Base-by-base conservation (phyloP, 1,140 invertebrate species). In the Leptinotarsa undecemlineata region DNA sequence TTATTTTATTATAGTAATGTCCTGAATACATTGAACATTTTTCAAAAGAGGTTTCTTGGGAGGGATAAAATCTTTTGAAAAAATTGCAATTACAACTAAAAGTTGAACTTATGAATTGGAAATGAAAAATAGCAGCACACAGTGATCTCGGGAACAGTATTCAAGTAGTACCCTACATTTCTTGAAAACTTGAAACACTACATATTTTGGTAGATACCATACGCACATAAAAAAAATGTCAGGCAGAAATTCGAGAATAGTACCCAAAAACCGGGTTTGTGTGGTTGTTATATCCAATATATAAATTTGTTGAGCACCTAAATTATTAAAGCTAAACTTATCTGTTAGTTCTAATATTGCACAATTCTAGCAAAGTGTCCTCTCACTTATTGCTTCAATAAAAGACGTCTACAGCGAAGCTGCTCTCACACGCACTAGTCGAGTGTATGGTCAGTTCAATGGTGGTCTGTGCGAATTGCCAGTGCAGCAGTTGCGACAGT, bases 391-490 rank as follows among this genome's bases (percentile, higher is more conserved):
- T 73, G 72, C 72, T 73, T 73, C 17, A 73, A 72, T 48, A 72
- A 67, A 68, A 68, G 48, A 68, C 8, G 33, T 42, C 14, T 42
- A n/a, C 69, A 61, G 57, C 69, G 6, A 62, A 61, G 57, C 48
- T 60, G 57, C 33, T 63, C 71, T 20, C 33, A 21, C 71, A 72
- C 71, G 71, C 71, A 72, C 71, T 72, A 72, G 61, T 71, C 1
- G 26, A 72, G 71, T 72, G 71, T 72, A 64, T 72, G 60, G 33
- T 61, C 71, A 72, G 71, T 72, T 72, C 71, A 72, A 72, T 72
- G 71, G 71, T 72, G 71, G 71, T 74, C 76, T 75, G 76, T 79
- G 73, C 76, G 78, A 74, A 77, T 69, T 69, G 69, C 74, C 47
- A 76, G 77, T 73, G 77, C 74, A 51, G 74, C 74, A 64, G 76